phyloP scores from a whole-genome alignment of 2,797 vertebrate species.

The Labroides dimidiatus region DNA sequence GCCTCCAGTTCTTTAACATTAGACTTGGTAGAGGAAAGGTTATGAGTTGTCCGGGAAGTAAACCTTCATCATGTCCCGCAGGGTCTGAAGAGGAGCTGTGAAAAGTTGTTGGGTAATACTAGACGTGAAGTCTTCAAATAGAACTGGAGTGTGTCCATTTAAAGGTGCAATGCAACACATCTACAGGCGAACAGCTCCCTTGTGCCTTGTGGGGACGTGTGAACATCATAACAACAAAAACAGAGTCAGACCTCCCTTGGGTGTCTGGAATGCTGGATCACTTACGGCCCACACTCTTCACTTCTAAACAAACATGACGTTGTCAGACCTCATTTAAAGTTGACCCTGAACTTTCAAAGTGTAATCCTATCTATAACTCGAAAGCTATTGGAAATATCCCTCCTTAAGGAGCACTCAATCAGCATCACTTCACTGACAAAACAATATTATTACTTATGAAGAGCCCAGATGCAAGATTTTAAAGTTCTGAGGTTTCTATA shows the following conservation, averaged over 20 bases:
- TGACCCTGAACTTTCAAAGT: slow-evolving; percentile 40
- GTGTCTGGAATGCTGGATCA: slow-evolving; percentile 55
- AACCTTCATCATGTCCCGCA: slow-evolving; percentile 54
- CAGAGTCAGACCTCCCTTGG: slow-evolving; percentile 33
- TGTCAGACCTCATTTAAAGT: slow-evolving; percentile 46
- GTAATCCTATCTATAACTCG: slow-evolving; percentile 40
- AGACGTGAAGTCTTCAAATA: slow-evolving; percentile 63
- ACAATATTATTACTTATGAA: slow-evolving; percentile 10
- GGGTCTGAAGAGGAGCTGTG: slow-evolving; percentile 7
- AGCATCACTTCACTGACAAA: neutral
- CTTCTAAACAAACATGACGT: slow-evolving; percentile 47
- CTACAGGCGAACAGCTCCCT: slow-evolving; percentile 25
- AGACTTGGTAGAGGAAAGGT: slow-evolving; percentile 1
- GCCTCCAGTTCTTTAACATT: slow-evolving; percentile 50
- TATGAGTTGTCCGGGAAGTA: neutral
- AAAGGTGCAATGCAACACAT: slow-evolving; percentile 62
- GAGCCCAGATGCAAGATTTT: neutral
- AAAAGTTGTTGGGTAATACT: slow-evolving; percentile 53
- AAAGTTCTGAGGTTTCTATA: slow-evolving; percentile 8
- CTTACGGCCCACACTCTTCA: slow-evolving; percentile 37
- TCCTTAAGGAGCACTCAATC: neutral
- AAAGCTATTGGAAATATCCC: slow-evolving; percentile 11
- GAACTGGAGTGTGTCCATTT: slow-evolving; percentile 51
- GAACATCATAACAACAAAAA: slow-evolving; percentile 24
- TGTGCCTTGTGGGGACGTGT: slow-evolving; percentile 2